Base-by-base conservation (phyloP, 2,797 vertebrate genomes). In the Enoplosus armatus region DNA sequence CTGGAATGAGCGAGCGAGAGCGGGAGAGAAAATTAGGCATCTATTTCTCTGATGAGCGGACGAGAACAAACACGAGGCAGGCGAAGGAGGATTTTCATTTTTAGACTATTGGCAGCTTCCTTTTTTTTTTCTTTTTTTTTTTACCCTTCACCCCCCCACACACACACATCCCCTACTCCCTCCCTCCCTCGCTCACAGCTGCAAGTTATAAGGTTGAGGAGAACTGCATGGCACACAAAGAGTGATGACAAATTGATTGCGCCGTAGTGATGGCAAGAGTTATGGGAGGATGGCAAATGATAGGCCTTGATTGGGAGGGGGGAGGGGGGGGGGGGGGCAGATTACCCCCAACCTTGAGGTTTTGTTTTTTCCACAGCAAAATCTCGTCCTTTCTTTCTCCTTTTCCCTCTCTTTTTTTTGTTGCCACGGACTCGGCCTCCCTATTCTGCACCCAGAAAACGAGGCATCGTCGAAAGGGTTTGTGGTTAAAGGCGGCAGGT, bases 191-290 rank as follows among this genome's bases (percentile, higher is more conserved):
- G 90, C 94, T 90, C 93, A 90, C 94, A 97, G 96, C 96, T 97
- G 95, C 86, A 90, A 96, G 96, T 97, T 97, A 94, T 95, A 96
- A 96, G 95, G 95, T 96, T 96, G 96, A 93, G 94, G 95, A 92
- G 94, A 95, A 95, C 94, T 94, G 96, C 94, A 94, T 96, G 96
- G 95, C 93, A 94, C 94, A 95, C 95, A 95, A 93, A 94, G 95
- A 95, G 95, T 94, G 96, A 96, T 97, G 97, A 97, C 96, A 97
- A 96, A 97, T 97, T 96, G 97, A 97, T 97, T 96, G 97, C 95
- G 95, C 95, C 92, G 93, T 95, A 92, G 94, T 92, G 95, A 96
- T 96, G 95, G 95, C 95, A 89, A 89, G 92, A 96, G 95, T 95
- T 95, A 95, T 93, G 94, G 92, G 93, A 95, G 96, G 94, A 96